These are phyloP conservation scores for Acanthornis magna DNA, from an alignment of 2,797 vertebrate species.

Conservation along the genomic window DNA sequence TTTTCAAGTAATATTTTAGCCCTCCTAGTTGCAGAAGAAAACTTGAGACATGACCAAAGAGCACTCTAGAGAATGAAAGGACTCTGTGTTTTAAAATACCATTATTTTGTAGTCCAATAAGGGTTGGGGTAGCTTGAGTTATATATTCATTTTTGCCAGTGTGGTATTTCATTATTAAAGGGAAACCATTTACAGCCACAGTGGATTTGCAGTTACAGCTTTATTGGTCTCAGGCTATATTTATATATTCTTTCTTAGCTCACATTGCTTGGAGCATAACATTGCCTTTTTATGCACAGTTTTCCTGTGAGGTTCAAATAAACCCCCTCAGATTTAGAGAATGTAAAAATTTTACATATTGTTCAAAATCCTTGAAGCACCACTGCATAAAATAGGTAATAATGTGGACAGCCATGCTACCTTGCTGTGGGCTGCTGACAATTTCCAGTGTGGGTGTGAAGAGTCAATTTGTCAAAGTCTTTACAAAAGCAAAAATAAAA, in stretches of 20 bases:
- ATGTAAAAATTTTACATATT: slow-evolving; percentile 26
- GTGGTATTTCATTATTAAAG: slow-evolving; percentile 58
- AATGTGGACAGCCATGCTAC: background rate
- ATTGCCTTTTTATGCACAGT: background rate
- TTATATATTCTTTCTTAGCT: slow-evolving; percentile 43
- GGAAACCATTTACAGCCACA: slow-evolving; percentile 36
- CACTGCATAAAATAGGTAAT: background rate
- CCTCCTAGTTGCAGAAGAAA: background rate
- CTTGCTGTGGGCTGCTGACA: background rate
- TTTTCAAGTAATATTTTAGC: background rate
- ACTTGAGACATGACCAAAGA: background rate
- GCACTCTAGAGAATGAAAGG: slow-evolving; percentile 4
- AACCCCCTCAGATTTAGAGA: slow-evolving; percentile 12
- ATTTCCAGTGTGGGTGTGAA: background rate
- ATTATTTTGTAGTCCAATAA: background rate
- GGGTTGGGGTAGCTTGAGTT: background rate
- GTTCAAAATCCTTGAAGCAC: slow-evolving; percentile 1
- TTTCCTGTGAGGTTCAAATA: slow-evolving; percentile 20
- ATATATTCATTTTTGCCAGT: slow-evolving; percentile 29
- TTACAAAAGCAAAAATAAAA: background rate
- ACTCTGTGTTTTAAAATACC: slow-evolving; percentile 15
- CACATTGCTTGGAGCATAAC: slow-evolving; percentile 35
- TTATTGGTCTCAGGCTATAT: slow-evolving; percentile 46
- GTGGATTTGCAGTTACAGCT: slow-evolving; percentile 45
- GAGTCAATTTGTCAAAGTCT: background rate